These are phyloP conservation scores for Melanotaenia duboulayi DNA, from an alignment of 2,113 vertebrate species.

Conservation along the genomic window DNA sequence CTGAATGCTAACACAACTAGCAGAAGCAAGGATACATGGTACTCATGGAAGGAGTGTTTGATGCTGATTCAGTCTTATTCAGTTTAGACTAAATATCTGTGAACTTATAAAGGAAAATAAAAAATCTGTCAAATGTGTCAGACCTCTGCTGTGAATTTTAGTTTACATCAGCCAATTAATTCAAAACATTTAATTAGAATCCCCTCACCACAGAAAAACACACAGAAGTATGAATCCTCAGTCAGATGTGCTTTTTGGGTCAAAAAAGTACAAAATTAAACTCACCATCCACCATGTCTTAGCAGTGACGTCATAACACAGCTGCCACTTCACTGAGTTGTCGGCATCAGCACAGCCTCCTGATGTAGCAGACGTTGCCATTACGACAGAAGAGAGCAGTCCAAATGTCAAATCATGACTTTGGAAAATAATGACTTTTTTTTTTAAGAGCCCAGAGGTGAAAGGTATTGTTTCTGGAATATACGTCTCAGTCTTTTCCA, in stretches of 20 bases:
- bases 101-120: too few species aligned
- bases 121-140: too few species aligned
- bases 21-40: too few species aligned
- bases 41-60: too few species aligned
- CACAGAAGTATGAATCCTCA: too few species aligned
- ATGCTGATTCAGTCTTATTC: too few species aligned
- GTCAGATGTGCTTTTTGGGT: too few species aligned
- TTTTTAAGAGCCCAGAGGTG: neutral
- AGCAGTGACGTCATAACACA: conserved; percentile 89
- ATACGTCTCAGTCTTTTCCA: neutral
- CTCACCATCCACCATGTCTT: conserved; percentile 98
- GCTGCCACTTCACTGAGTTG: conserved; percentile 89
- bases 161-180: too few species aligned
- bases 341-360: conserved; percentile 41
- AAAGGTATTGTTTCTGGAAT: neutral
- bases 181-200: neutral
- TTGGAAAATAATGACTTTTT: conserved; percentile 6
- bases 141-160: too few species aligned
- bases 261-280: conserved; percentile 31
- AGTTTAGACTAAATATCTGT: too few species aligned
- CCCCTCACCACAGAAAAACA: neutral
- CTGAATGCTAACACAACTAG: too few species aligned
- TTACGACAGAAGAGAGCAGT: conserved; percentile 37
- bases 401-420: conserved; percentile 25
- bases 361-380: conserved; percentile 44